phyloP scores from a whole-genome alignment of 1,140 invertebrate species.

The silkworm (Bombyx mori) region DNA sequence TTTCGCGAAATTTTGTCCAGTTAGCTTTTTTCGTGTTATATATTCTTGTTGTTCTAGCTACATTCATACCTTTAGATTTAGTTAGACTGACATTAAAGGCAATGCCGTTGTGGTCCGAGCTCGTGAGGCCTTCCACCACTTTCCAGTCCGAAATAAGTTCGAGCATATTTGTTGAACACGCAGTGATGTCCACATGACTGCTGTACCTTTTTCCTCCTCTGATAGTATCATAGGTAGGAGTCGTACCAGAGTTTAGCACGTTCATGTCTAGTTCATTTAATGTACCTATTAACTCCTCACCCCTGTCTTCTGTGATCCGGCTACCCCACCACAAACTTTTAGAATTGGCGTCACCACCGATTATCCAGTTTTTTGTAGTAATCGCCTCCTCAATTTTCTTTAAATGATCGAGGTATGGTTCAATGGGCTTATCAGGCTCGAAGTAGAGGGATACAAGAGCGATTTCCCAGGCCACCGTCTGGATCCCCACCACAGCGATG shows the following conservation, averaged over 20 bases:
- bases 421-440: constrained; percentile 7
- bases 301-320: constrained; percentile 5
- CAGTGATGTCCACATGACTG: constrained; percentile 14
- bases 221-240: constrained; percentile 18
- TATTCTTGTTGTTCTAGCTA: constrained; percentile 10
- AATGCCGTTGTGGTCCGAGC: constrained; percentile 18
- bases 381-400: constrained; percentile 1
- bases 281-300: constrained; percentile 2
- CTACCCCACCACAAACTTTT: constrained; percentile 24
- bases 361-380: constrained; percentile 1
- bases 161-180: neutral
- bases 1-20: constrained; percentile 8
- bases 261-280: constrained; percentile 13
- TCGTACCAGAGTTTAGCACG: constrained; percentile 15
- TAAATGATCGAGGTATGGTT: constrained; percentile 10
- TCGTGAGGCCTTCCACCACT: constrained; percentile 6
- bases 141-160: constrained; percentile 2
- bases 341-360: constrained; percentile 22
- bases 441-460: constrained; percentile 5
- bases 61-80: constrained; percentile 4
- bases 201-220: constrained; percentile 9
- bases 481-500: constrained; percentile 6
- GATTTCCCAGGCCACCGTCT: constrained; percentile 6
- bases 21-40: constrained; percentile 17
- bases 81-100: neutral